These are phyloP conservation scores for Apamea anceps DNA, from an alignment of 2,888 invertebrate species.

Conservation along the genomic window DNA sequence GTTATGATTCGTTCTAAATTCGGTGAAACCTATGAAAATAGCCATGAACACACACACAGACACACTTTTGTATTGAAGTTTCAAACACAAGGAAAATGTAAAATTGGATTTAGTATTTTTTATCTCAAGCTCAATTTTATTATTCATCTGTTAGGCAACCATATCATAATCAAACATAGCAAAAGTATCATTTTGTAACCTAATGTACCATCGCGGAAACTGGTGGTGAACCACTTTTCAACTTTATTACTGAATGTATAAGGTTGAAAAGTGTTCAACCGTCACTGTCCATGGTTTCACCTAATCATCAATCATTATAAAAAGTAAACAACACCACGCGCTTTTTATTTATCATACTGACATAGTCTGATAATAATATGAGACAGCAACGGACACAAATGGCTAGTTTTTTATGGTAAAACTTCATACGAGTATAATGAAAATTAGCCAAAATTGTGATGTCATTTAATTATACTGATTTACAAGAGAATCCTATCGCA, in stretches of 20 bases:
- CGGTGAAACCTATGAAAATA: neutral
- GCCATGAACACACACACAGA: neutral
- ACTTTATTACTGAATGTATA: neutral
- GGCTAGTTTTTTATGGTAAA: neutral
- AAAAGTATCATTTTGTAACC: neutral
- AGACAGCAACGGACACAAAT: neutral
- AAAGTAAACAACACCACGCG: slow-evolving; percentile 20
- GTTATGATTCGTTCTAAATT: neutral
- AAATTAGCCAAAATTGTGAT: neutral
- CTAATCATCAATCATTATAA: slow-evolving; percentile 41
- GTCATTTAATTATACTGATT: neutral
- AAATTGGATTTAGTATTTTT: neutral
- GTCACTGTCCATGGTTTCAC: neutral
- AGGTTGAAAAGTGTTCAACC: neutral
- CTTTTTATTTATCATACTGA: slow-evolving; percentile 41
- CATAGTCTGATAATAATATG: slow-evolving; percentile 39
- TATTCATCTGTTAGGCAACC: neutral
- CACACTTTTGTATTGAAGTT: neutral
- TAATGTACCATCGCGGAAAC: slow-evolving; percentile 13
- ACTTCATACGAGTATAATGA: neutral
- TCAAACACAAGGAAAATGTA: neutral
- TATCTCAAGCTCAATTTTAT: neutral
- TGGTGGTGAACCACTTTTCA: neutral
- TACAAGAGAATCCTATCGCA: too few species aligned
- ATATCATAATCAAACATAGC: neutral